Percentiles rank a stretch among this genome's conserved stretches.
phyloP scores from a whole-genome alignment of 1,140 invertebrate species.

The Microplitis demolitor region DNA sequence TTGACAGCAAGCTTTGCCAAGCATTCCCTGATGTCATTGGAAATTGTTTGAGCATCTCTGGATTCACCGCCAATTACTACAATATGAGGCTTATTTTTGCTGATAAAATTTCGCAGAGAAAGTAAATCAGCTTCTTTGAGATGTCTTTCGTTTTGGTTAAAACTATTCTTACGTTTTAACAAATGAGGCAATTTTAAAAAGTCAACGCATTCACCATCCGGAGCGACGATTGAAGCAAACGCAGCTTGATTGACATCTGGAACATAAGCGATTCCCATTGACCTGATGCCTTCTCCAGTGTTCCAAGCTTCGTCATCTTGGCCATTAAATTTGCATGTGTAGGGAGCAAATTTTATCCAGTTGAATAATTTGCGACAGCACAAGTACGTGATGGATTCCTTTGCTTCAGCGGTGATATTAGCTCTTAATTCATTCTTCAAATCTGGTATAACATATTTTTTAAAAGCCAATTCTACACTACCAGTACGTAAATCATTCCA shows the following conservation, averaged over 20 bases:
- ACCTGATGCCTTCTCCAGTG: constrained; percentile 80
- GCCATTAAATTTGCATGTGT: constrained; percentile 68
- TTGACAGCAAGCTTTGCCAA: constrained; percentile 78
- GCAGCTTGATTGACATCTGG: constrained; percentile 85
- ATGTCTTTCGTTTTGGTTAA: constrained; percentile 71
- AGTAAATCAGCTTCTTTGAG: constrained; percentile 83
- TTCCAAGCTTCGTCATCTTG: constrained; percentile 82
- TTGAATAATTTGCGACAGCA: constrained; percentile 86
- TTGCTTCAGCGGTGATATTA: constrained; percentile 83
- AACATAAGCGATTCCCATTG: constrained; percentile 87
- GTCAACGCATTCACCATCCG: constrained; percentile 93
- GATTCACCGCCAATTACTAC: too few species aligned
- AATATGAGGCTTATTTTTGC: too few species aligned
- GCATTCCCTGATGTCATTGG: constrained; percentile 82
- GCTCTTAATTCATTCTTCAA: too few species aligned
- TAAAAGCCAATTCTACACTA: too few species aligned
- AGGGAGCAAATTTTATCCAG: constrained; percentile 90
- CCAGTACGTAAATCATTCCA: too few species aligned
- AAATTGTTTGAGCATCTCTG: constrained; percentile 84
- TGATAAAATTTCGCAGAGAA: too few species aligned
- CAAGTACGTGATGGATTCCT: constrained; percentile 84
- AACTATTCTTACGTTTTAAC: constrained; percentile 80
- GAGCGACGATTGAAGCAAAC: constrained; percentile 84
- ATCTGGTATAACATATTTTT: too few species aligned
- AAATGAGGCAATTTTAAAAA: constrained; percentile 86